Evolutionary conservation across 1,140 invertebrate species (phyloP).

Genomic region (Parasteatoda tepidariorum): DNA sequence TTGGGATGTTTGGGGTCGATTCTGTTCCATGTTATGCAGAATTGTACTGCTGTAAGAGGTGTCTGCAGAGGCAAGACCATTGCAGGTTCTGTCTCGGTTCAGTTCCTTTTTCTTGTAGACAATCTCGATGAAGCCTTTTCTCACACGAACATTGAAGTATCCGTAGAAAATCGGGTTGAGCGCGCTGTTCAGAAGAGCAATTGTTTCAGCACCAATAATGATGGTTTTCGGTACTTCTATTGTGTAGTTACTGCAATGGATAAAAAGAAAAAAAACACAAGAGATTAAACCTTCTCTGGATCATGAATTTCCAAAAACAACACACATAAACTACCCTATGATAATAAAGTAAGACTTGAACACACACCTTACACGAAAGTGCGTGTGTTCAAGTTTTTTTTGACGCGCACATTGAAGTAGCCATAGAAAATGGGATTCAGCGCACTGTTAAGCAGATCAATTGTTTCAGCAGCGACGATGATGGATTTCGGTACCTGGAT

Average conservation of each 20-base stretch:
- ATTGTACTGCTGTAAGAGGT: conserved; percentile 54
- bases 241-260: conserved; percentile 67
- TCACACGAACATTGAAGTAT: conserved; percentile 68
- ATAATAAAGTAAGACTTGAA: too few species aligned
- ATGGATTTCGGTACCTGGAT: conserved; percentile 66
- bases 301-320: too few species aligned
- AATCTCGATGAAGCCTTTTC: conserved; percentile 60
- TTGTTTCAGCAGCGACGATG: conserved; percentile 68
- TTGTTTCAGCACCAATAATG: conserved; percentile 68
- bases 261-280: too few species aligned
- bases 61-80: conserved; percentile 37
- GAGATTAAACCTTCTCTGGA: too few species aligned
- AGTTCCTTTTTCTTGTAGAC: conserved; percentile 55
- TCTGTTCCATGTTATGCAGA: conserved; percentile 2
- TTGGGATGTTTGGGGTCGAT: conserved; percentile 12
- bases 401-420: conserved; percentile 68
- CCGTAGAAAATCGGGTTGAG: conserved; percentile 70
- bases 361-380: too few species aligned
- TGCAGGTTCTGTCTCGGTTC: conserved; percentile 32
- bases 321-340: too few species aligned
- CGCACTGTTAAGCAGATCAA: conserved; percentile 70
- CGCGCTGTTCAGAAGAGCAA: conserved; percentile 69
- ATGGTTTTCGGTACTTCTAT: conserved; percentile 66
- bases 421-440: conserved; percentile 70
- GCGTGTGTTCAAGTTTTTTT: conserved; percentile 56